Percentiles rank a stretch among this genome's conserved stretches.
These are phyloP conservation scores for Avahi laniger DNA, from an alignment of 2,797 vertebrate genomes.

Conservation along the genomic window DNA sequence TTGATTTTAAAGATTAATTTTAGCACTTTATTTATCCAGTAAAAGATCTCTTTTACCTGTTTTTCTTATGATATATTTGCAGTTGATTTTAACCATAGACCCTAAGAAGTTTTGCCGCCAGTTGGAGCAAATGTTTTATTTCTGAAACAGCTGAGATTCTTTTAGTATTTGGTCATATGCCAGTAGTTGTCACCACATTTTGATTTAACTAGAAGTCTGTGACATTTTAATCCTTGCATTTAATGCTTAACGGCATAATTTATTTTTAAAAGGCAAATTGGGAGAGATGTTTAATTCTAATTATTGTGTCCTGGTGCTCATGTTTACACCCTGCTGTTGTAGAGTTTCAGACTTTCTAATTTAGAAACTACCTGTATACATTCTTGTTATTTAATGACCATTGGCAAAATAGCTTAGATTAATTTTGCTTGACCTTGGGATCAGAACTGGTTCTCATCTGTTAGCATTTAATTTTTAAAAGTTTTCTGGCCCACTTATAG, in stretches of 20 bases:
- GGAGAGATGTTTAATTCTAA: slow-evolving; percentile 13
- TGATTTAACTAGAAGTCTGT: slow-evolving; percentile 55
- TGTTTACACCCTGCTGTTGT: background rate
- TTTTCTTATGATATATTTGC: slow-evolving; percentile 24
- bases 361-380: background rate
- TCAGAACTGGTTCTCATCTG: slow-evolving; percentile 57
- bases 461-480: slow-evolving; percentile 50
- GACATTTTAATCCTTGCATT: slow-evolving; percentile 56
- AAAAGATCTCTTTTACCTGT: background rate
- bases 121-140: slow-evolving; percentile 54
- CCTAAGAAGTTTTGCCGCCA: slow-evolving; percentile 27
- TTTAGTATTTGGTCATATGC: slow-evolving; percentile 33
- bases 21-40: slow-evolving; percentile 14
- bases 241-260: slow-evolving; percentile 56
- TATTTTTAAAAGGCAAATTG: slow-evolving; percentile 61
- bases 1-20: slow-evolving; percentile 43
- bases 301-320: background rate
- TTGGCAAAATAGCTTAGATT: slow-evolving; percentile 39
- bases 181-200: slow-evolving; percentile 55
- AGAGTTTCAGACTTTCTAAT: background rate
- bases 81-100: background rate
- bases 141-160: slow-evolving; percentile 51
- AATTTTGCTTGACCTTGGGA: slow-evolving; percentile 14
- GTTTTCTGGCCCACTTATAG: background rate
- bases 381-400: slow-evolving; percentile 31